These are phyloP conservation scores for Microchrysa polita DNA, from an alignment of 2,888 invertebrate genomes.

Conservation along the genomic window DNA sequence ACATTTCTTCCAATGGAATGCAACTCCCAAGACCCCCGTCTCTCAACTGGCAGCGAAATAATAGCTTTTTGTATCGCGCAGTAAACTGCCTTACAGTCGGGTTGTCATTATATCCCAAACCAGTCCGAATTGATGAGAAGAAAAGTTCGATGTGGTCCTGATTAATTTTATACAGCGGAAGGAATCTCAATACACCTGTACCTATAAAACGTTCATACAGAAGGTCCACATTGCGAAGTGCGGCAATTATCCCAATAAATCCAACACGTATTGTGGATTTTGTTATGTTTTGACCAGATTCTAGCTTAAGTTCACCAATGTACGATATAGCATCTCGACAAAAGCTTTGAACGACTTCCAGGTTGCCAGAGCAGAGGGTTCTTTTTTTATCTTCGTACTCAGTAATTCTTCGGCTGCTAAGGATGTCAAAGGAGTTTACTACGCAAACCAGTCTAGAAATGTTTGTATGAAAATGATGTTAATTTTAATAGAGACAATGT, in stretches of 20 bases:
- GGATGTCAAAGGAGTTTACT: no score
- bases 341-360: not conserved
- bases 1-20: no score
- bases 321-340: slow-evolving; percentile 17
- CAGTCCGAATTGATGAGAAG: no score
- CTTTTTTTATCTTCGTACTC: not conserved
- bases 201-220: slow-evolving; percentile 16
- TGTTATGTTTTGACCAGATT: not conserved
- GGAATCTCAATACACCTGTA: not conserved
- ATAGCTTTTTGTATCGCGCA: not conserved
- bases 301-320: slow-evolving; percentile 12
- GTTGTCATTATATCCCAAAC: not conserved
- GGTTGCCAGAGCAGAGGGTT: not conserved
- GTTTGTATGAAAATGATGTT: no score
- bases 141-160: no score
- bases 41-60: no score
- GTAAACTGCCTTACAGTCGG: not conserved
- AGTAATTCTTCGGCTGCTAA: not conserved
- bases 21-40: no score
- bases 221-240: not conserved
- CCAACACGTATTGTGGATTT: not conserved
- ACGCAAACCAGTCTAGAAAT: no score
- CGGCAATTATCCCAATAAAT: slow-evolving; percentile 19
- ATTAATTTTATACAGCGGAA: slow-evolving; percentile 33
- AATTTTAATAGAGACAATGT: no score